These are phyloP conservation scores for Rachycentron canadum DNA, from an alignment of 2,797 vertebrate species.

Conservation along the genomic window DNA sequence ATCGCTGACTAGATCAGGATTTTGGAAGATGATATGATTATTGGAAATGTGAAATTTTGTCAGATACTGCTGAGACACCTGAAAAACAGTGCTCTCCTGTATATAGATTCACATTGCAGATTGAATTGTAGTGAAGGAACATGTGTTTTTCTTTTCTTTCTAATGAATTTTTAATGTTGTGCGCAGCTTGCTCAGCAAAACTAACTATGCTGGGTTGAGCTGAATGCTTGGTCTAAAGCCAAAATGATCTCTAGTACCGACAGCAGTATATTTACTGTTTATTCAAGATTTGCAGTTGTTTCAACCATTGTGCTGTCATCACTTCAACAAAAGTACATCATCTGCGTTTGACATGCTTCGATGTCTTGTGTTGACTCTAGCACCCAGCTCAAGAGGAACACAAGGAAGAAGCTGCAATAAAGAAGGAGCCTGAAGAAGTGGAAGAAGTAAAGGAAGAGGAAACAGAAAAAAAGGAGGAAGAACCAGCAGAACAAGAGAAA, in stretches of 20 bases:
- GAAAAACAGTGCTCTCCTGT: background rate
- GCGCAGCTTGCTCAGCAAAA: constrained; percentile 54
- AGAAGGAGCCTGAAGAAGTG: constrained; percentile 52
- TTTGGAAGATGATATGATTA: background rate
- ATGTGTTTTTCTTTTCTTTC: constrained; percentile 26
- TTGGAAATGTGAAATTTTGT: background rate
- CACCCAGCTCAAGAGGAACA: constrained; percentile 89
- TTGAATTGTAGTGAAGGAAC: constrained; percentile 20
- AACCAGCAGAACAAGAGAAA: constrained; percentile 80
- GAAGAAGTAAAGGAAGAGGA: constrained; percentile 60
- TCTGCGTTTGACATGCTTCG: constrained; percentile 10
- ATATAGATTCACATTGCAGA: constrained; percentile 26
- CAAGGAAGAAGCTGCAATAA: constrained; percentile 57
- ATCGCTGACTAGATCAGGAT: background rate
- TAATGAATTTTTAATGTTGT: constrained; percentile 60
- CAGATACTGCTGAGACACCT: background rate
- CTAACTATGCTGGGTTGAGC: constrained; percentile 28
- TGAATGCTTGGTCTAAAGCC: constrained; percentile 26
- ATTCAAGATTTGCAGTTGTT: background rate
- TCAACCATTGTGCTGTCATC: background rate
- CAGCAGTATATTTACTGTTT: constrained; percentile 7
- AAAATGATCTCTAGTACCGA: constrained; percentile 5
- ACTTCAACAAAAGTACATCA: background rate
- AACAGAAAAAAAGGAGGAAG: constrained; percentile 39
- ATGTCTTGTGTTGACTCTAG: constrained; percentile 32